Evolutionary conservation across 2,113 vertebrate genomes (phyloP), one percentile per base, ranked within the genome.

Genomic region (Mohoua ochrocephala): DNA sequence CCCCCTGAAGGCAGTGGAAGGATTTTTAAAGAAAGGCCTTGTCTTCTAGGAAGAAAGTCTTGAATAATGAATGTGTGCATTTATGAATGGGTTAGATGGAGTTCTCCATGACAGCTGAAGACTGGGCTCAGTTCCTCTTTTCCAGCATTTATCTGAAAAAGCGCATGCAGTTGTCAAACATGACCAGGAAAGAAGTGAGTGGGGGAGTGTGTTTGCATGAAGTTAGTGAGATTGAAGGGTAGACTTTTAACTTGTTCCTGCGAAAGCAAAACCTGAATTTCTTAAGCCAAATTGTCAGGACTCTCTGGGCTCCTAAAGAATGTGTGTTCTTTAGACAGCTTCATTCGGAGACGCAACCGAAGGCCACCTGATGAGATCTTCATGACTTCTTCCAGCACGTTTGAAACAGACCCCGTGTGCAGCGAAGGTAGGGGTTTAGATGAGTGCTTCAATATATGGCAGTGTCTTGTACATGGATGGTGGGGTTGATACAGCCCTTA

Each of bases 91-190:
- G 15, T 70, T 79, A 35, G 45, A 35, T 76, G 75, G 73, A 47
- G 21, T 14, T 81, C 64, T 81, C 52, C 6, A 2, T 35, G 35
- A 18, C 37, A 75, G 70, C 15, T 85, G 52, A 67, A 63, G 47
- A 14, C 37, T 57, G 61, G 56, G 35, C 19, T 65, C 71, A 33
- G 31, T 14, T 49, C 35, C 21, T 86, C 20, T 81, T 61, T 53
- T 37, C 57, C 45, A 73, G 57, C 42, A 7, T 2, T 7, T 47
- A 20, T 35, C 63, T 93, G 76, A 87, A 84, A 95, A 79, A 44
- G 20, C 41, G 11, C 13, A 16, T 23, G 8, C 0, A 0, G 7
- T 35, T 10, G 4, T 68, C 22, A 60, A 60, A 23, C 10, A 2
- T 1, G 0, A 30, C 26, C 31, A 39, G 68, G 39, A 56, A 30